Evolutionary conservation across 2,797 vertebrate species (phyloP).

Genomic region (Siniperca obscura): DNA sequence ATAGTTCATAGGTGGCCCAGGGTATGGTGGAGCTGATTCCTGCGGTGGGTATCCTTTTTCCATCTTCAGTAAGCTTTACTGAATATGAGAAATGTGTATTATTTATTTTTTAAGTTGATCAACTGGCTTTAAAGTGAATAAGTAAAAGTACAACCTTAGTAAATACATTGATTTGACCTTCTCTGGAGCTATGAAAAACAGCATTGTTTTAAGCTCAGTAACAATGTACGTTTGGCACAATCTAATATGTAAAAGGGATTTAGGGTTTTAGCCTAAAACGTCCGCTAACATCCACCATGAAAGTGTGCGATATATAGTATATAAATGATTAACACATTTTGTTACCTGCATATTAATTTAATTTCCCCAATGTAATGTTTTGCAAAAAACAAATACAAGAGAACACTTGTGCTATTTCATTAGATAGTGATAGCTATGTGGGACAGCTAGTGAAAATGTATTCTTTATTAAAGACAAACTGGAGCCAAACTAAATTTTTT

Average conservation of each 20-base stretch:
- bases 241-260: background rate
- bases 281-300: background rate
- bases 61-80: constrained; percentile 60
- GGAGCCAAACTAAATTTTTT: background rate
- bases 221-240: background rate
- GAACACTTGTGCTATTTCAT: background rate
- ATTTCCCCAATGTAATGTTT: background rate
- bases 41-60: constrained; percentile 62
- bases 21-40: constrained; percentile 75
- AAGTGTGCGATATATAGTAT: too few relatives aligned
- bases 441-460: background rate
- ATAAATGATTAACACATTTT: background rate
- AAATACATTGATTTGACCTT: background rate
- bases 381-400: too few relatives aligned
- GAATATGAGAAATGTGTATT: constrained; percentile 1
- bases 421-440: background rate
- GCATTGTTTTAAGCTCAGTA: background rate
- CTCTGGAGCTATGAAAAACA: background rate
- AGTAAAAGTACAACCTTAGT: background rate
- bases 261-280: background rate
- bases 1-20: constrained; percentile 68
- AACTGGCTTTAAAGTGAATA: background rate
- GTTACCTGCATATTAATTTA: background rate
- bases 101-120: background rate
- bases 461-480: background rate